Evolutionary conservation across 2,797 vertebrate genomes (phyloP).

Genomic region (Enteromius argenteus): DNA sequence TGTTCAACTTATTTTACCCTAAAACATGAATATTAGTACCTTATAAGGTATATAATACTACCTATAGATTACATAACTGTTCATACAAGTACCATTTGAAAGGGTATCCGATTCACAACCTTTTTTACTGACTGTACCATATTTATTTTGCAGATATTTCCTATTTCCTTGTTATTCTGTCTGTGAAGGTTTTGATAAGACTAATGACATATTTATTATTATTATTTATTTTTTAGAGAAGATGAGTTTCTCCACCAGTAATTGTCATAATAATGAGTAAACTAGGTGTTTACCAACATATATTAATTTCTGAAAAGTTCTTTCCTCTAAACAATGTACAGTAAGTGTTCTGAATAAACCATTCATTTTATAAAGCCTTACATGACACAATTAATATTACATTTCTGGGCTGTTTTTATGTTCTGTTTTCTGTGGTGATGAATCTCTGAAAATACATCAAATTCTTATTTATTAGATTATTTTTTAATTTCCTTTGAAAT

Average conservation of each 20-base stretch:
- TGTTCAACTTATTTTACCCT: no score
- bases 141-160: background rate
- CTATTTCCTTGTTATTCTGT: background rate
- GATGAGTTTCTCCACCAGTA: background rate
- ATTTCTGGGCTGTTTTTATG: background rate
- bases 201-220: background rate
- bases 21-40: background rate
- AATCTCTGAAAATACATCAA: background rate
- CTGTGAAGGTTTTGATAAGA: background rate
- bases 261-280: background rate
- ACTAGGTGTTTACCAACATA: no score
- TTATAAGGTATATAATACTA: no score
- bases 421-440: background rate
- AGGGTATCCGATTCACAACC: no score
- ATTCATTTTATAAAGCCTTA: background rate
- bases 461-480: background rate
- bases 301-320: no score
- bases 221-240: background rate
- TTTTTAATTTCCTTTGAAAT: background rate
- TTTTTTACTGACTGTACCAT: background rate
- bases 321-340: background rate
- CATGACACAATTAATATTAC: background rate
- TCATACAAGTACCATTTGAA: no score
- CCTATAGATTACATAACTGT: no score
- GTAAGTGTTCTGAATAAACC: background rate